Percentiles rank a stretch among this genome's conserved stretches.
These are phyloP conservation scores for Orchestia grillus DNA, from an alignment of 1,140 invertebrate genomes.

Conservation along the genomic window DNA sequence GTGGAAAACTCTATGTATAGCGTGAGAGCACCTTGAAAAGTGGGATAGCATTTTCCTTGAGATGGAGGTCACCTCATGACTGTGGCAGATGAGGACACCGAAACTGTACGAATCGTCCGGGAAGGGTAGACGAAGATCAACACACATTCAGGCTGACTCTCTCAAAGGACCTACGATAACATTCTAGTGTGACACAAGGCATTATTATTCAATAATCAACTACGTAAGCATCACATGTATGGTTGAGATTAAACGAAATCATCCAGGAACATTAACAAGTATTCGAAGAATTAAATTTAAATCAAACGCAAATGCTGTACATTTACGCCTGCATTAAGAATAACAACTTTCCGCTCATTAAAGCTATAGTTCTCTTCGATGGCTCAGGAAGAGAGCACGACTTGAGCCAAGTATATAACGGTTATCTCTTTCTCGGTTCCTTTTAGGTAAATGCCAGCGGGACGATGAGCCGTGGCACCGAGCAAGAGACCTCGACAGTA, in stretches of 20 bases:
- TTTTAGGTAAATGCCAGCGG: neutral
- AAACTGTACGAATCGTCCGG: neutral
- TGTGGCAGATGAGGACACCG: neutral
- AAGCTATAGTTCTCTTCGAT: neutral
- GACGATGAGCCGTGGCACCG: neutral
- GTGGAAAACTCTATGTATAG: neutral
- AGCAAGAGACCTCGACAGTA: neutral
- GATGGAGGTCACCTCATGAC: neutral
- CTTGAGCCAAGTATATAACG: neutral
- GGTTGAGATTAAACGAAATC: neutral
- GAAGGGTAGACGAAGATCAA: neutral
- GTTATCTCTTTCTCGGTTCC: neutral
- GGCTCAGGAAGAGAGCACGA: neutral
- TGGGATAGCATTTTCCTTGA: neutral
- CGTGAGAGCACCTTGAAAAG: neutral
- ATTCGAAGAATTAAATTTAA: neutral
- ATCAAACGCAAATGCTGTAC: neutral
- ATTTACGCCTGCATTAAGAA: neutral
- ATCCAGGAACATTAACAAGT: neutral
- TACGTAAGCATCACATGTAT: neutral
- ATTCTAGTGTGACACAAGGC: neutral
- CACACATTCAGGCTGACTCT: neutral
- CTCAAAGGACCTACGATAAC: neutral
- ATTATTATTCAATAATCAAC: no score
- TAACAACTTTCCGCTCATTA: neutral